Evolutionary conservation across 2,888 invertebrate species (phyloP).

Genomic region (Thera britannica): DNA sequence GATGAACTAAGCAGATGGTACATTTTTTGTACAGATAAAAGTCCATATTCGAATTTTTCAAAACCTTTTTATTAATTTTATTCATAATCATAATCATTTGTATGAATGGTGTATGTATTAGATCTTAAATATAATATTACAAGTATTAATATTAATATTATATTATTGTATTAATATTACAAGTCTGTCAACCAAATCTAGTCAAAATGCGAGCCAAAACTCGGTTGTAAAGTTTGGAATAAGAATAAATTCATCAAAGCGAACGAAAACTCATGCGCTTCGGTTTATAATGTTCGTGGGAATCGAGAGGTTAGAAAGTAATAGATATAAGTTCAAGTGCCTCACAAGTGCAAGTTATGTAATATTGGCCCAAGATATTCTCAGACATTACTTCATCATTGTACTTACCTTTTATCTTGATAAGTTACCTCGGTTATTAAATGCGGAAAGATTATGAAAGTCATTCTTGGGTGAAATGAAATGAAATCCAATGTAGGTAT

Average conservation of each 20-base stretch:
- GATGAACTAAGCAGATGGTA: too few relatives aligned
- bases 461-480: background rate
- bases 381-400: slow-evolving; percentile 21
- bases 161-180: too few relatives aligned
- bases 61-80: too few relatives aligned
- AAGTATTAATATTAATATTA: too few relatives aligned
- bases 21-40: too few relatives aligned
- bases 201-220: too few relatives aligned
- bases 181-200: too few relatives aligned
- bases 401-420: slow-evolving; percentile 11
- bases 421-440: slow-evolving; percentile 14
- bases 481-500: too few relatives aligned
- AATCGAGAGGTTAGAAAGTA: slow-evolving; percentile 40
- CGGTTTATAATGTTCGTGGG: slow-evolving; percentile 36
- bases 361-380: slow-evolving; percentile 35
- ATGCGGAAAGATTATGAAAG: slow-evolving; percentile 13
- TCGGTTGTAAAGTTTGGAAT: background rate
- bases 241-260: background rate
- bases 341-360: slow-evolving; percentile 38
- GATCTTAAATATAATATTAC: too few relatives aligned
- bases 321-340: slow-evolving; percentile 41
- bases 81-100: too few relatives aligned
- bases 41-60: too few relatives aligned
- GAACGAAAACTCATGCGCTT: background rate
- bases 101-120: too few relatives aligned